phyloP scores from a whole-genome alignment of 2,888 invertebrate species.

The Rutpela maculata region DNA sequence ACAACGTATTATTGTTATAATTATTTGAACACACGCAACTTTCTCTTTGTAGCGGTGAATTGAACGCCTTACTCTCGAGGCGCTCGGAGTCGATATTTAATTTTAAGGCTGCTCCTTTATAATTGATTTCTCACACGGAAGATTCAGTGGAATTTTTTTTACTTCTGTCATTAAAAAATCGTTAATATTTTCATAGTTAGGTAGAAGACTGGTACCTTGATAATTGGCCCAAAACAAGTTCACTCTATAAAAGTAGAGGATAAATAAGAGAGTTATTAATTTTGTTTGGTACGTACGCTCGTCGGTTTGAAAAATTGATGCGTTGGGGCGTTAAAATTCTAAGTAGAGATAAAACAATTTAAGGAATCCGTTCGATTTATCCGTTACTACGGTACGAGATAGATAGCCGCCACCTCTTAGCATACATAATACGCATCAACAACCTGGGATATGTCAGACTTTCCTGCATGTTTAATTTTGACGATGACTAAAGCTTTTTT shows the following conservation, averaged over 20 bases:
- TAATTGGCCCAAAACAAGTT: constrained; percentile 1
- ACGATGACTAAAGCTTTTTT: background rate
- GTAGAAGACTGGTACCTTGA: background rate
- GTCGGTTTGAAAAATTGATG: background rate
- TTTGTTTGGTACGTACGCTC: background rate
- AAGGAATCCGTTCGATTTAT: background rate
- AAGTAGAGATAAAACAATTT: background rate
- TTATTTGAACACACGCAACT: constrained; percentile 32
- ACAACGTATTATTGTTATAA: constrained; percentile 25
- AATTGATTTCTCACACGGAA: constrained; percentile 27
- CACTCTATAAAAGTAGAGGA: background rate
- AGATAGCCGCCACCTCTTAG: background rate
- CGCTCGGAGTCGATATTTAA: constrained; percentile 2
- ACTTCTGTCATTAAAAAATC: constrained; percentile 15
- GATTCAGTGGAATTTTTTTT: constrained; percentile 10
- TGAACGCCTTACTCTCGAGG: background rate
- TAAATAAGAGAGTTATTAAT: background rate
- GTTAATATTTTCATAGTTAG: constrained; percentile 13
- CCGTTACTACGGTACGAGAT: background rate
- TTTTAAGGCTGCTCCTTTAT: constrained; percentile 9
- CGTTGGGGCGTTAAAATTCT: background rate
- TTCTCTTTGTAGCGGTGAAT: constrained; percentile 31
- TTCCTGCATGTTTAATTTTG: background rate
- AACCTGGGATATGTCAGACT: background rate
- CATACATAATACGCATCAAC: background rate